Evolutionary conservation across 2,113 vertebrate genomes (phyloP), one percentile per base, ranked within the genome.

Genomic region (Tenebrosternarchus preto): DNA sequence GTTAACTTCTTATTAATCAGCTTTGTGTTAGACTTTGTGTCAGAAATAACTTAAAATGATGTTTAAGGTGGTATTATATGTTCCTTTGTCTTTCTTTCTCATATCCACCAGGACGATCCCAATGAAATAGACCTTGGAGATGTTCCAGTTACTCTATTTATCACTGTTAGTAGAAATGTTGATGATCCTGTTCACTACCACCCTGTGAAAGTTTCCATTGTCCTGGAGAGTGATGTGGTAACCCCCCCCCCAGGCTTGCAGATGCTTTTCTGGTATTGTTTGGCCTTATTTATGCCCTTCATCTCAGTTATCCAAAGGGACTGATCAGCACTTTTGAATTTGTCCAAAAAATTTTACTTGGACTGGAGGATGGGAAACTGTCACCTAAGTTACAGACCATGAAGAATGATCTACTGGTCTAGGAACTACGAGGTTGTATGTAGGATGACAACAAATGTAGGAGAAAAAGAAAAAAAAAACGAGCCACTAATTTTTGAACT

Each of bases 281-380:
- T 60, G 73, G 31, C 8, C 17, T n/a, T n/a, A n/a, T n/a, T n/a
- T n/a, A n/a, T n/a, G n/a, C n/a, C n/a, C n/a, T n/a, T n/a, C n/a
- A n/a, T 75, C n/a, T 73, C 25, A 29, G 5, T 19, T 73, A 73
- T 73, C 73, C 61, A 15, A 82, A 76, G 39, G 56, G 36, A 33
- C 66, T 71, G 24, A 31, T 19, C 17, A 77, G 77, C 36, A 63
- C 56, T 1, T 72, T 77, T 71, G 33, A 77, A 27, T 70, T 82
- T 63, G 36, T 77, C 3, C 67, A 71, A 43, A 82, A 82, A n/a
- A 50, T 77, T 77, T 77, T 77, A n/a, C 80, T 82, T 72, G 80
- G 27, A 11, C 2, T 77, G 27, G 66, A 77, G n/a, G 64, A 77
- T 53, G 64, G 55, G 8, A 77, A 82, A 77, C 9, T 61, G 55